Percentiles rank a stretch among this genome's conserved stretches.
These are phyloP conservation scores for Drosophila ananassae DNA, from an alignment of 1,140 invertebrate genomes.

Conservation along the genomic window DNA sequence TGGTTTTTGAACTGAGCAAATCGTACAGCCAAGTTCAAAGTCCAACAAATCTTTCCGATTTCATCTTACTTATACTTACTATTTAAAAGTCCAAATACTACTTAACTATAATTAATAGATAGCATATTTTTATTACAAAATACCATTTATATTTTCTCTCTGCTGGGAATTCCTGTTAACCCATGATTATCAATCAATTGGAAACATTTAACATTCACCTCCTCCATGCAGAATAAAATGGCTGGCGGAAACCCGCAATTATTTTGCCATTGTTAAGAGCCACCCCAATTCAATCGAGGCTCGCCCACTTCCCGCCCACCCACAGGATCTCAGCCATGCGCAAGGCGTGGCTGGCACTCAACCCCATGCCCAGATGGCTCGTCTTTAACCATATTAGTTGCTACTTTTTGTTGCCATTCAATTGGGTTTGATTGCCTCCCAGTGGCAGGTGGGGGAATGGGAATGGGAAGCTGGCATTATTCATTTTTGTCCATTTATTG, in stretches of 20 bases:
- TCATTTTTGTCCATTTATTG: constrained; percentile 60
- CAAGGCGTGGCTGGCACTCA: constrained; percentile 43
- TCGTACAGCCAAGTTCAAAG: background rate
- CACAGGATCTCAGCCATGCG: constrained; percentile 19
- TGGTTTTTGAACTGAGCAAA: constrained; percentile 11
- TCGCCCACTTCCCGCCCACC: constrained; percentile 17
- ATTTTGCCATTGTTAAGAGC: constrained; percentile 65
- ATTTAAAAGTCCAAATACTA: no score
- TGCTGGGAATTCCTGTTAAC: constrained; percentile 13
- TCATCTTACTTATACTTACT: background rate
- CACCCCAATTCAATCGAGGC: constrained; percentile 26
- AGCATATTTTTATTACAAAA: background rate
- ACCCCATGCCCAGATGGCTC: constrained; percentile 57
- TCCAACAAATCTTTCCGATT: background rate
- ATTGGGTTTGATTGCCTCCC: constrained; percentile 71
- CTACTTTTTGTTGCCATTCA: constrained; percentile 65
- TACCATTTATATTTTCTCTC: background rate
- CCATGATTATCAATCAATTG: constrained; percentile 39
- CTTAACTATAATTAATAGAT: no score
- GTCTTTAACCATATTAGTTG: constrained; percentile 67
- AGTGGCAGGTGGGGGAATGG: background rate
- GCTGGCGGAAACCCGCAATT: constrained; percentile 72
- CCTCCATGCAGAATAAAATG: constrained; percentile 49
- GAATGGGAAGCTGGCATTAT: constrained; percentile 9
- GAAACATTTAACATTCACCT: constrained; percentile 31